Base-by-base conservation (phyloP, 2,888 invertebrate species). In the Drepanosiphum platanoidis region DNA sequence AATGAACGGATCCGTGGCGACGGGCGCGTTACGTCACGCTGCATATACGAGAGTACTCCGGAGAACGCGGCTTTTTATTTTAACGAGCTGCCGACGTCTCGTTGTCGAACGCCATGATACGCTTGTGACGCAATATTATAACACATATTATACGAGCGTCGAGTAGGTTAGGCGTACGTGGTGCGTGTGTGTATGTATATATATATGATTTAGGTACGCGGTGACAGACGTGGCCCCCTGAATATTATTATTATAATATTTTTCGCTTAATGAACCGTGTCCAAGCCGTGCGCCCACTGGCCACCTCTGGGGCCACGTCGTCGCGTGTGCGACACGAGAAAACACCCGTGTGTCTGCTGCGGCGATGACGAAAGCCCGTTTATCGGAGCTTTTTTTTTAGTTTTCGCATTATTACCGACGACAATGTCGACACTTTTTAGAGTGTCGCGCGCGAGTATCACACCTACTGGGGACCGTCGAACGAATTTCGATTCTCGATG, bases 11-110 rank as follows among this genome's bases (percentile, higher is more conserved):
- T 39, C 1, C n/a, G 34, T 11, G 1, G 30, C 34, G 70, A 70
- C 70, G 30, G 70, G 66, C 32, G 30, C 9, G 52, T 81, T 81
- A 46, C 80, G 70, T 71, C 36, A 79, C 34, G 8, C 36, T n/a
- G 34, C 66, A 39, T 39, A 39, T 39, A 4, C 7, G 4, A 39
- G 39, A 7, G 9, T 39, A 39, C 39, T n/a, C n/a, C n/a, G n/a
- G 39, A 7, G 39, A 4, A 4, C 18, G 15, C 30, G 22, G 64
- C 80, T 52, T 46, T 68, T 36, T 18, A 7, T 46, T 46, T 9
- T 36, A 52, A 68, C 70, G 58, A 34, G 52, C 52, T 32, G 80
- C 27, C 34, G 80, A 52, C 70, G 52, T 46, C 68, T 30, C 61
- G 61, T 30, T 39, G 61, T 61, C 30, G 77, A 39, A 58, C 58